A percentile compares a stretch with the other conserved stretches of the same genome.
phyloP scores from a whole-genome alignment of 1,140 invertebrate genomes.

The Parasteatoda tepidariorum region DNA sequence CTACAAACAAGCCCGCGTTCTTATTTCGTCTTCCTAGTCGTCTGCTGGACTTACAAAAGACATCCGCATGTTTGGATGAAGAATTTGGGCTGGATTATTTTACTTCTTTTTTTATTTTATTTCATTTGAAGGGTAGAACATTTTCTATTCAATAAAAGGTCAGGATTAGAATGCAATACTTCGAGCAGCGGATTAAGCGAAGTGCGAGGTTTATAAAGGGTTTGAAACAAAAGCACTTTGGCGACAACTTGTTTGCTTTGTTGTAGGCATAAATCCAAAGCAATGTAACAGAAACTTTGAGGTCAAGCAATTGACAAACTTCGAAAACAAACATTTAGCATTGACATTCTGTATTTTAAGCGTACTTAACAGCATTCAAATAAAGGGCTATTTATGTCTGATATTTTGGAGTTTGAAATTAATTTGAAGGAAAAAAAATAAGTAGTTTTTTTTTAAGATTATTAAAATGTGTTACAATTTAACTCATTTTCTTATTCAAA shows the following conservation, averaged over 20 bases:
- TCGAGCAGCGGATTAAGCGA: too few relatives aligned
- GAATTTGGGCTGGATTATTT: background rate
- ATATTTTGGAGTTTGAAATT: too few relatives aligned
- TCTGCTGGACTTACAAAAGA: background rate
- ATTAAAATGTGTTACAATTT: too few relatives aligned
- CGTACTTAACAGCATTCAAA: too few relatives aligned
- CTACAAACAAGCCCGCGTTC: background rate
- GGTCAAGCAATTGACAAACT: background rate
- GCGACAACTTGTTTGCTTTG: background rate
- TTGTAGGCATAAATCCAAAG: background rate
- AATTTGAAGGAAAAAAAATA: too few relatives aligned
- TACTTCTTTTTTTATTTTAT: background rate
- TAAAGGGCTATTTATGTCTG: too few relatives aligned
- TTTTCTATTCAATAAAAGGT: background rate
- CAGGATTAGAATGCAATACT: background rate
- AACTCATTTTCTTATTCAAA: too few relatives aligned
- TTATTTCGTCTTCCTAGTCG: constrained; percentile 16
- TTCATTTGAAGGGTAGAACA: constrained; percentile 12
- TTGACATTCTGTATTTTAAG: too few relatives aligned
- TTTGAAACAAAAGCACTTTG: background rate
- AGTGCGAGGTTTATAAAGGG: too few relatives aligned
- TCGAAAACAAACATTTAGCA: background rate
- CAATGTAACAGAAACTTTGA: too few relatives aligned
- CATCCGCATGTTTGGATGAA: background rate
- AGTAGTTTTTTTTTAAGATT: too few relatives aligned